phyloP scores from a whole-genome alignment of 2,888 invertebrate genomes.

The Prosapia bicincta region DNA sequence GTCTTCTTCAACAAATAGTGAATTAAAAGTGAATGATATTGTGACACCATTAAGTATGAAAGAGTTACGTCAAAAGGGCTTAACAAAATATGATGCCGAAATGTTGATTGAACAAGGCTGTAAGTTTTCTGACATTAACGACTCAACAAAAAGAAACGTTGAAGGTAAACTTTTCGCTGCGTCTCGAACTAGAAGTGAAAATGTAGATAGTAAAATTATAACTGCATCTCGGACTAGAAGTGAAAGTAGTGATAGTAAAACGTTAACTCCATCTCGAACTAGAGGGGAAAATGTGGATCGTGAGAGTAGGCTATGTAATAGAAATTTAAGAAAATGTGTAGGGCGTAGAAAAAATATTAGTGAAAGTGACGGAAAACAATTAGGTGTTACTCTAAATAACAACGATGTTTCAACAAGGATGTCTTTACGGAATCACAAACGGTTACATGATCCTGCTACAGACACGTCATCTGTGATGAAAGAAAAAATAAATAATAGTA shows the following conservation, averaged over 20 bases:
- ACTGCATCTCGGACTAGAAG: slow-evolving; percentile 21
- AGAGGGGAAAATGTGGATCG: slow-evolving; percentile 26
- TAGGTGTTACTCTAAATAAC: background rate
- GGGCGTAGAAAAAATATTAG: slow-evolving; percentile 22
- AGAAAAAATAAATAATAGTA: slow-evolving; percentile 34
- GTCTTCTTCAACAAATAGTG: slow-evolving; percentile 31
- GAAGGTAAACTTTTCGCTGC: slow-evolving; percentile 25
- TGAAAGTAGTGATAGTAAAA: slow-evolving; percentile 28
- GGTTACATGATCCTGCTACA: slow-evolving; percentile 45
- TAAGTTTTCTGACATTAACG: slow-evolving; percentile 61
- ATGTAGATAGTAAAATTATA: slow-evolving; percentile 20
- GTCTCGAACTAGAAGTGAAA: slow-evolving; percentile 18
- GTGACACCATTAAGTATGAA: slow-evolving; percentile 76
- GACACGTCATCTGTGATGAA: slow-evolving; percentile 34
- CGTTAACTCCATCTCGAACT: slow-evolving; percentile 21
- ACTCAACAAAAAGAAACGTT: background rate
- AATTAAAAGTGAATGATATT: slow-evolving; percentile 42
- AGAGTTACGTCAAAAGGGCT: slow-evolving; percentile 77
- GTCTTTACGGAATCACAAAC: slow-evolving; percentile 60
- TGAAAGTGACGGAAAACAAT: background rate
- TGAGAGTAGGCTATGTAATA: slow-evolving; percentile 20
- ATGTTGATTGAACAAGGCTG: slow-evolving; percentile 79
- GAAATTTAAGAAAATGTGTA: slow-evolving; percentile 27
- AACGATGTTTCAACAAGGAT: slow-evolving; percentile 52
- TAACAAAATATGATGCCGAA: slow-evolving; percentile 86